Percentiles rank a stretch among this genome's conserved stretches.
Conservation (phyloP, 2,888 invertebrate species). For the Emmelina monodactyla region DNA sequence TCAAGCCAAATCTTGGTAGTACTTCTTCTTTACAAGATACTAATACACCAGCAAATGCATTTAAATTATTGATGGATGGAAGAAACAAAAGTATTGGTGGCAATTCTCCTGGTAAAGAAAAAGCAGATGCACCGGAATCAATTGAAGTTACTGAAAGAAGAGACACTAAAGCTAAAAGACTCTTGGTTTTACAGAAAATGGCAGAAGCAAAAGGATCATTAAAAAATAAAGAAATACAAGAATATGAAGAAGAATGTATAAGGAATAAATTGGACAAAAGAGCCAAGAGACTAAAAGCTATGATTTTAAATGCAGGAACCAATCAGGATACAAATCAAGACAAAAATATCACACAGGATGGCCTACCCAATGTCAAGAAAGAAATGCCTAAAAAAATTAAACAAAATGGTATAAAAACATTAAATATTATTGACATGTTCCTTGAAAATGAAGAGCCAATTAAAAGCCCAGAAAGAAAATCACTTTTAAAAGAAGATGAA, state of each 20-base stretch:
- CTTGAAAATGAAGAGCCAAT: slow-evolving; percentile 18
- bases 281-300: slow-evolving; percentile 62
- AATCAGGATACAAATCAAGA: slow-evolving; percentile 15
- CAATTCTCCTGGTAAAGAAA: slow-evolving; percentile 70
- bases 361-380: slow-evolving; percentile 5
- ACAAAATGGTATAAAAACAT: slow-evolving; percentile 20
- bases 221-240: slow-evolving; percentile 65
- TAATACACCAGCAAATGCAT: slow-evolving; percentile 64
- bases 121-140: slow-evolving; percentile 24
- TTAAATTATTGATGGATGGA: slow-evolving; percentile 73
- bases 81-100: slow-evolving; percentile 69
- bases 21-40: slow-evolving; percentile 22
- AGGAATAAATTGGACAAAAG: slow-evolving; percentile 68
- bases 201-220: slow-evolving; percentile 69
- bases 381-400: slow-evolving; percentile 6
- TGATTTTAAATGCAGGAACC: slow-evolving; percentile 35
- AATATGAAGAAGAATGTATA: slow-evolving; percentile 64
- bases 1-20: slow-evolving; percentile 10
- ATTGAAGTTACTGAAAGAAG: slow-evolving; percentile 29
- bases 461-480: slow-evolving; percentile 19
- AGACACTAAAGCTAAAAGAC: slow-evolving; percentile 50
- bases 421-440: slow-evolving; percentile 35
- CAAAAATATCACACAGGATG: slow-evolving; percentile 5
- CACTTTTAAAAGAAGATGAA: slow-evolving; percentile 33
- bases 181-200: slow-evolving; percentile 66